Base-by-base conservation (phyloP, 2,797 vertebrate species). In the Myotis planiceps region DNA sequence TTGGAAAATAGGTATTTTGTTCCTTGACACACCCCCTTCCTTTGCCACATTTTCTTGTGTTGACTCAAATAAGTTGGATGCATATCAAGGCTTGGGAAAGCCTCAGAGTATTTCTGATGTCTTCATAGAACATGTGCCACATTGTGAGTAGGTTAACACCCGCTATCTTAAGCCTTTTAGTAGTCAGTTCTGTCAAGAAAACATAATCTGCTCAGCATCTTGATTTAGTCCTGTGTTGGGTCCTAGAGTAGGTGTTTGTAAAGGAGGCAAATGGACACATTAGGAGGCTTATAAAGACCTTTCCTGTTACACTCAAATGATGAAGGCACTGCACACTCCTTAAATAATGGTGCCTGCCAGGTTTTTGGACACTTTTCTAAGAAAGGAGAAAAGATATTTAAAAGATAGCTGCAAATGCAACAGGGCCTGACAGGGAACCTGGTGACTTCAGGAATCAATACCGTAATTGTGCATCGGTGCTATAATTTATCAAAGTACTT, bases 331-430 rank as follows among this genome's bases (percentile, higher is more conserved):
- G 49, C 45, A 29, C 9, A 21, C 69, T 85, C 87, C 82, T 90
- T 92, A 90, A 98, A 72, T 92, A 93, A 97, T 96, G 88, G 75
- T 76, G 15, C 63, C 95, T 95, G 97, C 90, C 96, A 96, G 68
- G 34, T 32, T 94, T 97, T 88, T 63, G 92, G 93, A 91, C 82
- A 74, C 66, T 86, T 68, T 92, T 88, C 93, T 96, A 74, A 90
- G 92, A 74, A 86, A 93, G 55, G 79, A 96, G 74, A 84, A 90
- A 75, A 80, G 82, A 96, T 95, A 91, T 84, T 93, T 66, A 94
- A 85, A 93, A 96, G 93, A 96, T 88, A 97, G 90, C 82, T 58
- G 27, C 9, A 25, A 12, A 76, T 34, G 60, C 27, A 94, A n/a
- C n/a, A 63, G 84, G 81, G 60, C n/a, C 92, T 79, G 51, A 25